phyloP scores from a whole-genome alignment of 2,797 vertebrate species.

The Chelon auratus region DNA sequence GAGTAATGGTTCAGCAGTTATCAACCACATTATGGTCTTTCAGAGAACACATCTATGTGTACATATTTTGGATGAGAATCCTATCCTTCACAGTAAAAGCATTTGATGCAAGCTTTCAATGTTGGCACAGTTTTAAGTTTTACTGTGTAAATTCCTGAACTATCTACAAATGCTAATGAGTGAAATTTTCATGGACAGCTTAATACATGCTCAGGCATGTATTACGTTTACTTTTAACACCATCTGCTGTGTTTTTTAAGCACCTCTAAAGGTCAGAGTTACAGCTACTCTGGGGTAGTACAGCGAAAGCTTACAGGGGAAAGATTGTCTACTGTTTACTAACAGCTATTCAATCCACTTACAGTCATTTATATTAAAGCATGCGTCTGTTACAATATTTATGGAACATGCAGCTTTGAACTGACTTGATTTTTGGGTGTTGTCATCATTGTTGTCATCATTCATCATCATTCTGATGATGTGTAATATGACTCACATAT shows the following conservation, averaged over 20 bases:
- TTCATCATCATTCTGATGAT: too few species aligned
- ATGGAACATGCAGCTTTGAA: too few species aligned
- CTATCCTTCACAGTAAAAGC: too few species aligned
- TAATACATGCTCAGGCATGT: constrained; percentile 28
- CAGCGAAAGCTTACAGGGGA: constrained; percentile 24
- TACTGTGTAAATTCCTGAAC: neutral
- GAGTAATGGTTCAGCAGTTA: too few species aligned
- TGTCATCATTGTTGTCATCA: too few species aligned
- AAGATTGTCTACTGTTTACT: neutral
- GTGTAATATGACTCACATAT: too few species aligned
- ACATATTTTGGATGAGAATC: neutral
- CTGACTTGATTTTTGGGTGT: too few species aligned
- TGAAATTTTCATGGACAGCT: constrained; percentile 52
- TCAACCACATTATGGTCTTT: too few species aligned
- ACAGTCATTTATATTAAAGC: too few species aligned
- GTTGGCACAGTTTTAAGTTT: neutral
- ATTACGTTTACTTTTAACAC: constrained; percentile 56
- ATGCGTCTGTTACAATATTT: neutral
- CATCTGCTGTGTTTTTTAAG: constrained; percentile 66
- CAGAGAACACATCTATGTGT: neutral
- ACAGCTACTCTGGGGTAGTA: constrained; percentile 14
- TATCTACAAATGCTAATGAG: neutral
- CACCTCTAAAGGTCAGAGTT: constrained; percentile 41
- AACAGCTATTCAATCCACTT: neutral
- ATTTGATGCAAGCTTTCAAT: neutral